These are phyloP conservation scores for Trypoxylon attenuatum DNA, from an alignment of 2,888 invertebrate genomes.

Conservation along the genomic window DNA sequence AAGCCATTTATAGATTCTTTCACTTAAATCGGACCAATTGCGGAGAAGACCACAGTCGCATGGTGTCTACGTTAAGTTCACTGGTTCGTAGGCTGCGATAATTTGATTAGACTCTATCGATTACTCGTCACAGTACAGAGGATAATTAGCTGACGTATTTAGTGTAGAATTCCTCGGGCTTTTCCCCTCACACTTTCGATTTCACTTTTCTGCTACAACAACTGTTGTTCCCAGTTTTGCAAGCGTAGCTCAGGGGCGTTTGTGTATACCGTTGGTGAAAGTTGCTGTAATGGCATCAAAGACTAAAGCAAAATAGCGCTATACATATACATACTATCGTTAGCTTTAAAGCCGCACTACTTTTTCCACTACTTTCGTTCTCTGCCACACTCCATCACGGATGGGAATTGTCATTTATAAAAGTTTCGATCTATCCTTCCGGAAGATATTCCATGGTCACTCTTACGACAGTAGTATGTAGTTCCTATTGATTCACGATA, in stretches of 20 bases:
- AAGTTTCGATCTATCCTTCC: too few species aligned
- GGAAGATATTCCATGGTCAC: too few species aligned
- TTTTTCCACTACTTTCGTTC: neutral
- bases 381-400: too few species aligned
- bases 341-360: neutral
- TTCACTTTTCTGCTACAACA: neutral
- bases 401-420: neutral
- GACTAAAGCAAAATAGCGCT: neutral
- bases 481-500: too few species aligned
- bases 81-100: conserved; percentile 21
- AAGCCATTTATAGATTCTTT: too few species aligned
- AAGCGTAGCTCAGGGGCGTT: neutral
- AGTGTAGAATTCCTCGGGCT: too few species aligned
- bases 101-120: conserved; percentile 43
- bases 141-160: conserved; percentile 3
- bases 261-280: neutral
- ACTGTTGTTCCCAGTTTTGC: neutral
- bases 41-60: too few species aligned
- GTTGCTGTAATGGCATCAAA: neutral
- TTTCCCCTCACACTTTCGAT: neutral
- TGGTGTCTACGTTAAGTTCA: too few species aligned
- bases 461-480: too few species aligned
- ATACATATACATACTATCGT: too few species aligned
- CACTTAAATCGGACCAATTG: too few species aligned
- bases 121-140: conserved; percentile 6